Evolutionary conservation across 2,113 vertebrate species (phyloP).

Genomic region (Oceanodroma tethys): DNA sequence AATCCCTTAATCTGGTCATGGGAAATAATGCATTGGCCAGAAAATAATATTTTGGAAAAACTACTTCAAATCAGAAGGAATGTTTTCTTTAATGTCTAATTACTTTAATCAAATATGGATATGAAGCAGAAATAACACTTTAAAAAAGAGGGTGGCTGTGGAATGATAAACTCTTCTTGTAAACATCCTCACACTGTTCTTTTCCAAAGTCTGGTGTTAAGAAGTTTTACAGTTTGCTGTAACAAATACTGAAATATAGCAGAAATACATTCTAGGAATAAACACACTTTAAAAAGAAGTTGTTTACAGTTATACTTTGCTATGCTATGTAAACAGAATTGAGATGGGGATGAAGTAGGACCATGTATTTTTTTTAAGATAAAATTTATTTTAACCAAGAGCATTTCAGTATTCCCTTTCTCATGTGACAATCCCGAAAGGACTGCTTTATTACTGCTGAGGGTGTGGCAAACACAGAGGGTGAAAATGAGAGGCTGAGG

Average conservation of each 20-base stretch:
- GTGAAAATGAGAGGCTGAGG: not conserved
- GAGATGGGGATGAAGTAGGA: not conserved
- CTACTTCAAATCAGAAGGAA: not conserved
- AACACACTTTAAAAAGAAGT: not conserved
- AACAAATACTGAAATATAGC: not conserved
- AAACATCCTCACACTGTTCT: not conserved
- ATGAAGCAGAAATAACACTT: not conserved
- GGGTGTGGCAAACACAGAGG: not conserved
- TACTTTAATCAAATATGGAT: not conserved
- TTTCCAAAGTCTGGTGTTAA: not conserved
- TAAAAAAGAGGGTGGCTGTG: not conserved
- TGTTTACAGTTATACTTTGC: not conserved
- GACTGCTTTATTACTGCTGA: not conserved
- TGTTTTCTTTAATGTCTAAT: not conserved
- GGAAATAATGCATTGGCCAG: not conserved
- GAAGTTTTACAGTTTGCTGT: not conserved
- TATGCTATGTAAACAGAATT: not conserved
- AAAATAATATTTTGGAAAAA: not conserved
- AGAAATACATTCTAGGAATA: not conserved
- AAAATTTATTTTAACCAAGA: not conserved
- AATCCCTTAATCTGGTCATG: not conserved
- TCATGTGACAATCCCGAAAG: not conserved
- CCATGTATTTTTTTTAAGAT: not conserved
- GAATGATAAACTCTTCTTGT: not conserved
- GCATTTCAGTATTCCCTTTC: not conserved